Evolutionary conservation across 2,113 vertebrate genomes (phyloP).

Genomic region (Oryzias curvinotus): DNA sequence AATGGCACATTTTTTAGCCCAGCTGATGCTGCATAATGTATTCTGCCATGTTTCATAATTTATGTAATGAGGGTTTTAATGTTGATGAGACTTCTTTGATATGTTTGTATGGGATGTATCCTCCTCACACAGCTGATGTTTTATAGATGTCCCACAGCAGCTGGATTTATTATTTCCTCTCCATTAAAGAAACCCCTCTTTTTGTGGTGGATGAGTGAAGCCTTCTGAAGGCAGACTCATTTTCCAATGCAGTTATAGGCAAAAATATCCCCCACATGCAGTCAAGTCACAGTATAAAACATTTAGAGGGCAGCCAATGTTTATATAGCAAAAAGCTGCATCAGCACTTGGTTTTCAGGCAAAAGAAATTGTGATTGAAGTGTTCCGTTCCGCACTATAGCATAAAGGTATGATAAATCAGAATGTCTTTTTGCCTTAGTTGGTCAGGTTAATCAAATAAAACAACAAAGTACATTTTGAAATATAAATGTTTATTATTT

Average conservation of each 20-base stretch:
- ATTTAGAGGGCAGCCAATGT: not conserved
- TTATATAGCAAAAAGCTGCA: not conserved
- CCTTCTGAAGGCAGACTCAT: not conserved
- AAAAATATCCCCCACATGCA: not conserved
- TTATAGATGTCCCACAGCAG: slow-evolving; percentile 52
- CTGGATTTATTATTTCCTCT: slow-evolving; percentile 30
- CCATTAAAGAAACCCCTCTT: slow-evolving; percentile 4
- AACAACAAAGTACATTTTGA: no score
- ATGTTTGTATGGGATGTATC: slow-evolving; percentile 18
- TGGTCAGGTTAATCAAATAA: no score
- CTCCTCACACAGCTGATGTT: slow-evolving; percentile 43
- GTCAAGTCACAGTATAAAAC: not conserved
- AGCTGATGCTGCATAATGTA: slow-evolving; percentile 3
- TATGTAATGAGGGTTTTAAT: slow-evolving; percentile 39
- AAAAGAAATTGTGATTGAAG: no score
- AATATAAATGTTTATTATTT: no score
- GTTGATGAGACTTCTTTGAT: slow-evolving; percentile 24
- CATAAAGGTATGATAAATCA: no score
- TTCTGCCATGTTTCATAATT: slow-evolving; percentile 47
- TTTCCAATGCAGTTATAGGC: not conserved
- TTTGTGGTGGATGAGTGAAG: not conserved
- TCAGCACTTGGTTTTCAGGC: not conserved
- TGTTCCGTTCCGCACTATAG: no score
- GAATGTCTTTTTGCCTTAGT: no score
- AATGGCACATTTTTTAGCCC: not conserved